Percentiles rank a stretch among this genome's conserved stretches.
phyloP scores from a whole-genome alignment of 2,797 vertebrate species.

The Sebastes nivosus region DNA sequence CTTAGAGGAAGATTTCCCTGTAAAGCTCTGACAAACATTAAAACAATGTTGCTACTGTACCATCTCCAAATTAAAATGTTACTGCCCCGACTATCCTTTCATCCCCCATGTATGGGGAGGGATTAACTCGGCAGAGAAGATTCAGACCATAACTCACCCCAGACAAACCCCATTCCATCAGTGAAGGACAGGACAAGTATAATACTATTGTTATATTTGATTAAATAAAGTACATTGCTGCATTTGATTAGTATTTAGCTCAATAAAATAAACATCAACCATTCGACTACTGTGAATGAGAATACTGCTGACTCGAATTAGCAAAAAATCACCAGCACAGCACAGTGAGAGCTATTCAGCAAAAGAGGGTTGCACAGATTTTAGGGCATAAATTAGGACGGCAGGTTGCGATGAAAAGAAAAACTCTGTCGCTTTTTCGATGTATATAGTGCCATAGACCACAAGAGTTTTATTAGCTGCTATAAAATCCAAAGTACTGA shows the following conservation, averaged over 20 bases:
- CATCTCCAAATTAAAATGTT: constrained; percentile 86
- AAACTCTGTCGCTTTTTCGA: not conserved
- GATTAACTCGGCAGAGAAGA: constrained; percentile 75
- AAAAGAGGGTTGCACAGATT: not conserved
- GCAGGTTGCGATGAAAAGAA: not conserved
- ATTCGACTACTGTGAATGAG: not conserved
- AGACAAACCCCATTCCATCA: constrained; percentile 38
- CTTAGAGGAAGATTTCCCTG: constrained; percentile 80
- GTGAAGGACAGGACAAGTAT: constrained; percentile 31
- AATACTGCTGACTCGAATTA: not conserved
- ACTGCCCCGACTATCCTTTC: constrained; percentile 65
- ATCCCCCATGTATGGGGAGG: constrained; percentile 64
- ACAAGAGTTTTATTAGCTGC: not conserved
- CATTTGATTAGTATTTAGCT: not conserved
- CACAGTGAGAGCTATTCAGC: not conserved
- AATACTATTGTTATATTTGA: not conserved
- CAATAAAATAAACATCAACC: not conserved
- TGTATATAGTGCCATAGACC: not conserved
- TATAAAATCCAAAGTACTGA: not conserved
- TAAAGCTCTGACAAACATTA: constrained; percentile 77
- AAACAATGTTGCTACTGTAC: constrained; percentile 75
- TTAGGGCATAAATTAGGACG: not conserved
- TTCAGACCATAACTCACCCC: constrained; percentile 62
- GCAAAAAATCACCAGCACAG: not conserved
- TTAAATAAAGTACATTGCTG: not conserved